These are phyloP conservation scores for Circaetus cinerascens DNA, from an alignment of 2,113 vertebrate genomes.

Conservation along the genomic window DNA sequence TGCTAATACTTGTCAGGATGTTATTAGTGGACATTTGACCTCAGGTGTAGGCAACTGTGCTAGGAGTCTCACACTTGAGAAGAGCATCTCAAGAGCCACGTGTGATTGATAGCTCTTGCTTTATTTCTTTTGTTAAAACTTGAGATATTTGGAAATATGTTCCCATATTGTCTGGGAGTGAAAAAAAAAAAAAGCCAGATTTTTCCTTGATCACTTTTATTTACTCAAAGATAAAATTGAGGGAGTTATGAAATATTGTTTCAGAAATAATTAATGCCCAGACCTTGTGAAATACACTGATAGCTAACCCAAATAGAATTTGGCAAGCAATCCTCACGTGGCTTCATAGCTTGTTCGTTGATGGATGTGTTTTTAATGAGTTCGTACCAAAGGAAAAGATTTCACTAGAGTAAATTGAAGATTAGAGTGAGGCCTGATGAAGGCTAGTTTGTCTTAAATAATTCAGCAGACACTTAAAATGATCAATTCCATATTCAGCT, in stretches of 20 bases:
- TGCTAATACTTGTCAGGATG: background rate
- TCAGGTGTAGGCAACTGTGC: background rate
- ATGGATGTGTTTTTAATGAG: conserved; percentile 64
- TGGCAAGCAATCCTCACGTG: conserved; percentile 13
- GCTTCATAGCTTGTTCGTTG: conserved; percentile 14
- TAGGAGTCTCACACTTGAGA: background rate
- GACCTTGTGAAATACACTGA: background rate
- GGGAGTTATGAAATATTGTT: conserved; percentile 4
- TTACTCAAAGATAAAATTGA: conserved; percentile 1
- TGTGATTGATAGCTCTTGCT: background rate
- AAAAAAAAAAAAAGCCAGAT: background rate
- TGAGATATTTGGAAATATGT: background rate
- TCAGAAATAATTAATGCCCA: conserved; percentile 38
- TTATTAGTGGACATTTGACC: background rate
- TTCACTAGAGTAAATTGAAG: conserved; percentile 53
- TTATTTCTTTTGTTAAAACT: background rate
- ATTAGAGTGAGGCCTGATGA: conserved; percentile 44
- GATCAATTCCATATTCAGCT: conserved; percentile 43
- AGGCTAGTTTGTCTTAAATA: conserved; percentile 48
- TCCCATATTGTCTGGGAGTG: background rate
- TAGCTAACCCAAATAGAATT: conserved; percentile 39
- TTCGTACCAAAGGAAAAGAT: background rate
- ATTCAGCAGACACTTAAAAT: conserved; percentile 48
- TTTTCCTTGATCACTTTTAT: background rate
- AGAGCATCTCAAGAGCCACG: background rate